phyloP scores from a whole-genome alignment of 2,888 invertebrate species.

The Nebria brevicollis region DNA sequence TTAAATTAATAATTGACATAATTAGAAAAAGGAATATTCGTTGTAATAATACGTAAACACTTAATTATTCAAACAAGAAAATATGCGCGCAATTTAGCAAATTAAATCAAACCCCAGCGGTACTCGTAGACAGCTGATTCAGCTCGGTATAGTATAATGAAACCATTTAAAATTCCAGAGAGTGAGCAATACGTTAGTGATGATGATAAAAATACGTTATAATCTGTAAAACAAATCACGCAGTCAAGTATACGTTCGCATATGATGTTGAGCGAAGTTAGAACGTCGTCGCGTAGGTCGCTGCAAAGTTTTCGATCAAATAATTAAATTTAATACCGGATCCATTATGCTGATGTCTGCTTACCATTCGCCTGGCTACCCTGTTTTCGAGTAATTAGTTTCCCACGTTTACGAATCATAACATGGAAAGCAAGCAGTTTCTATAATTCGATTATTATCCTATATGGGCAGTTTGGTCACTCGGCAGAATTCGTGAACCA shows the following conservation, averaged over 20 bases:
- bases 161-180: not conserved
- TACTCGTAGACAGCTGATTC: not conserved
- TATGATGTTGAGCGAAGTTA: not conserved
- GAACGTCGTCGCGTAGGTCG: not conserved
- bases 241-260: not conserved
- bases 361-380: conserved; percentile 25
- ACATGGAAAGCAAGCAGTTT: conserved; percentile 4
- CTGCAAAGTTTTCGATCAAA: not conserved
- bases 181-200: not conserved
- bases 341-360: conserved; percentile 32
- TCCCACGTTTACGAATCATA: conserved; percentile 12
- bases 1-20: no score
- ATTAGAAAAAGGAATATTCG: no score
- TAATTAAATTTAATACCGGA: conserved; percentile 27
- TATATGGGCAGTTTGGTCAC: not conserved
- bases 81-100: not conserved
- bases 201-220: not conserved
- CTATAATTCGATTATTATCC: not conserved
- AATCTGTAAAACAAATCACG: not conserved
- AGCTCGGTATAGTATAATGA: not conserved
- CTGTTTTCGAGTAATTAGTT: conserved; percentile 35
- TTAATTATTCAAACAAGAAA: no score
- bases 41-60: no score
- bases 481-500: not conserved
- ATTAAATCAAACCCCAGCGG: not conserved